Conservation (phyloP, 2,888 invertebrate genomes). For the Perizoma flavofasciatum region DNA sequence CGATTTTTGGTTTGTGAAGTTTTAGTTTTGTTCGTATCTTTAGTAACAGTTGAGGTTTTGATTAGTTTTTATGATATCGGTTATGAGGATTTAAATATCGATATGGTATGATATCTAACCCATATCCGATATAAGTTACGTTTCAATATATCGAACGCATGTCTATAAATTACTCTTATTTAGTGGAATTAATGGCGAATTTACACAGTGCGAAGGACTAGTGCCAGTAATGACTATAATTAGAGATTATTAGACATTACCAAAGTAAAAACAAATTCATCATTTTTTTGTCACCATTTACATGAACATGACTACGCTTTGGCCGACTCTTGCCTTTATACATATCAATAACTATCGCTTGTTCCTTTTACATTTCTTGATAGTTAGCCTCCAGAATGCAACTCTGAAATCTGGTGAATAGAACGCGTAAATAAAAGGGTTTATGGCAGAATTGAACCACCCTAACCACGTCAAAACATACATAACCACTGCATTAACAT, state of each 20-base stretch:
- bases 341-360: constrained; percentile 59
- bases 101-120: too few relatives aligned
- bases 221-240: constrained; percentile 22
- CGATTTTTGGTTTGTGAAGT: too few relatives aligned
- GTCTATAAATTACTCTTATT: too few relatives aligned
- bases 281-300: too few relatives aligned
- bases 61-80: too few relatives aligned
- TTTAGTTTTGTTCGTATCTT: too few relatives aligned
- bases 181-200: constrained; percentile 17
- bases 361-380: constrained; percentile 85
- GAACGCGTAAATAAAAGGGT: constrained; percentile 95
- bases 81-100: too few relatives aligned
- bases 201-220: constrained; percentile 9
- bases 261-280: too few relatives aligned
- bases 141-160: too few relatives aligned
- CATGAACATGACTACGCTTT: neutral
- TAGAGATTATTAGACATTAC: constrained; percentile 4
- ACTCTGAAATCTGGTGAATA: constrained; percentile 94
- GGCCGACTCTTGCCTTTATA: too few relatives aligned
- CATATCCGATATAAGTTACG: too few relatives aligned
- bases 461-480: constrained; percentile 93
- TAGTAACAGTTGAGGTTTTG: too few relatives aligned
- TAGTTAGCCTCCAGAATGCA: constrained; percentile 93
- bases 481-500: constrained; percentile 86
- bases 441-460: constrained; percentile 95